A percentile compares a stretch with the other conserved stretches of the same genome.
phyloP scores from a whole-genome alignment of 2,888 invertebrate genomes.

The Leptinotarsa rubiginosa region DNA sequence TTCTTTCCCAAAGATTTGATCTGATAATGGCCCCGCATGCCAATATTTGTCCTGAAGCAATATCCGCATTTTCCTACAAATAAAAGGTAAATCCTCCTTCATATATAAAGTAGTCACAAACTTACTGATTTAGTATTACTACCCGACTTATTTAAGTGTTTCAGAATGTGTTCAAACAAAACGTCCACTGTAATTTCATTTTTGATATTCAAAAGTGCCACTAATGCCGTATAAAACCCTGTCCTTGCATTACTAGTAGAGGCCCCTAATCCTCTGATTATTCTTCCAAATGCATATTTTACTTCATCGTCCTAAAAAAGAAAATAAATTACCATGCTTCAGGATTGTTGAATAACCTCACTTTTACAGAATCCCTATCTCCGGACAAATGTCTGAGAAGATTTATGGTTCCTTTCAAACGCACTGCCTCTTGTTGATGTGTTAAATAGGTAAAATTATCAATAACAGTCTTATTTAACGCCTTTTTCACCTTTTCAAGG shows the following conservation, averaged over 20 bases:
- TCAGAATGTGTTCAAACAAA: slow-evolving; percentile 72
- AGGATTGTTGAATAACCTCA: slow-evolving; percentile 57
- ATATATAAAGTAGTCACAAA: slow-evolving; percentile 33
- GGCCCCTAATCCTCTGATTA: slow-evolving; percentile 80
- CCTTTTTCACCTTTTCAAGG: slow-evolving; percentile 49
- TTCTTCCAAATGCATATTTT: slow-evolving; percentile 75
- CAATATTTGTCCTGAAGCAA: slow-evolving; percentile 78
- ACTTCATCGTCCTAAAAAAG: slow-evolving; percentile 72
- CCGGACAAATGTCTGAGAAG: slow-evolving; percentile 65
- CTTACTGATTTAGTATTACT: slow-evolving; percentile 77
- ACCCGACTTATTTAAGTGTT: slow-evolving; percentile 73
- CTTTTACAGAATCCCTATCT: slow-evolving; percentile 59
- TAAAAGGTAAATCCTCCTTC: slow-evolving; percentile 5
- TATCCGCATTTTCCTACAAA: slow-evolving; percentile 79
- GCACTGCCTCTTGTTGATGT: slow-evolving; percentile 61
- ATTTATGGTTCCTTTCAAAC: slow-evolving; percentile 64
- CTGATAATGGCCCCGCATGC: slow-evolving; percentile 78
- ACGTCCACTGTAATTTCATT: slow-evolving; percentile 68
- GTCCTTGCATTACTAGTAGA: slow-evolving; percentile 73
- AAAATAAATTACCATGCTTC: slow-evolving; percentile 38
- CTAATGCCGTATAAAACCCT: slow-evolving; percentile 78
- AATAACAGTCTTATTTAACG: slow-evolving; percentile 62
- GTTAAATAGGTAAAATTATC: slow-evolving; percentile 66
- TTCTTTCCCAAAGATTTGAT: slow-evolving; percentile 71
- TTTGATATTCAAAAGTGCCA: slow-evolving; percentile 71